phyloP scores from a whole-genome alignment of 2,113 vertebrate genomes.

The Lutjanus erythropterus region DNA sequence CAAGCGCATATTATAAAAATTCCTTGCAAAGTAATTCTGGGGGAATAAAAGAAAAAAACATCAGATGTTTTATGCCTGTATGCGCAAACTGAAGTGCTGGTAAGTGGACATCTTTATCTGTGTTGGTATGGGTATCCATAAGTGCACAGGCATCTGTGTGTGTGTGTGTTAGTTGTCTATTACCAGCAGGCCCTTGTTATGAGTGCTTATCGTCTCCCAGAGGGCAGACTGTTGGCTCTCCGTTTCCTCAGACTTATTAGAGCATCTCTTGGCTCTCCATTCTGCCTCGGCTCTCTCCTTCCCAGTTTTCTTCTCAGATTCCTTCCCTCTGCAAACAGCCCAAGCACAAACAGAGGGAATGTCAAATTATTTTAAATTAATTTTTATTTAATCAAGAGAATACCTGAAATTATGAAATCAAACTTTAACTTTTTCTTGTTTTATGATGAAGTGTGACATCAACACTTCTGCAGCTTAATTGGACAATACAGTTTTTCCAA shows the following conservation, averaged over 20 bases:
- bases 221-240: constrained; percentile 90
- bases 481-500: background rate
- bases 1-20: constrained; percentile 97
- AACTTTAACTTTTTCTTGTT: background rate
- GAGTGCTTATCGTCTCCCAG: constrained; percentile 91
- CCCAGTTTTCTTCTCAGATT: constrained; percentile 86
- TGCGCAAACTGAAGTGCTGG: background rate
- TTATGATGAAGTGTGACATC: background rate
- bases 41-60: constrained; percentile 32
- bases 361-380: too few species aligned
- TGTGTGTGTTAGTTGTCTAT: constrained; percentile 61
- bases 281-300: constrained; percentile 82
- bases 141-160: background rate
- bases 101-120: constrained; percentile 20
- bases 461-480: background rate
- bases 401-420: constrained; percentile 1
- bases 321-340: constrained; percentile 75
- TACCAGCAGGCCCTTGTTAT: constrained; percentile 93
- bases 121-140: background rate
- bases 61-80: background rate
- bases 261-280: constrained; percentile 81
- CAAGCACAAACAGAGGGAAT: constrained; percentile 27
- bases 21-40: constrained; percentile 97
- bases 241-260: constrained; percentile 85
- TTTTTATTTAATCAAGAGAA: background rate